Evolutionary conservation across 2,888 invertebrate genomes (phyloP), one percentile per base, ranked within the genome.

Genomic region (Beris chalybata): DNA sequence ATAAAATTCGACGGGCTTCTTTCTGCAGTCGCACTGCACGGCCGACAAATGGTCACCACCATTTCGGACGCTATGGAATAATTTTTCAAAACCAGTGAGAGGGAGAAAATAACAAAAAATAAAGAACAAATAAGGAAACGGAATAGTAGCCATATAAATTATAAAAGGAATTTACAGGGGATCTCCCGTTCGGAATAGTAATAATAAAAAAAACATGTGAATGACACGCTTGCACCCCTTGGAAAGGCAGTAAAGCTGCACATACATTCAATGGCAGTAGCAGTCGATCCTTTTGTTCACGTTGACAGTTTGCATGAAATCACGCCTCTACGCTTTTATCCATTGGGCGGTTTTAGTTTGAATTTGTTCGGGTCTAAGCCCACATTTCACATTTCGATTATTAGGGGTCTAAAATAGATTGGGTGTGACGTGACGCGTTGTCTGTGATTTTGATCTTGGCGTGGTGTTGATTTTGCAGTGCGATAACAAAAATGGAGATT

Each of bases 241-340:
- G 13, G 31, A 2, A 11, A 22, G 30, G 9, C 29, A 32, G 29
- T 22, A 22, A 22, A 22, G 22, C 22, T 22, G 22, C 22, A 22
- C 22, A 22, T 22, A 22, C 22, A 22, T 22, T 22, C 22, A 22
- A 22, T 22, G 22, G 22, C 22, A 22, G 56, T 50, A 50, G 61
- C 61, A 50, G 61, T 52, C 38, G 31, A 43, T 61, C 52, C 61
- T 61, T 61, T 61, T 61, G 61, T 61, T 50, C 32, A 50, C 22
- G 61, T 61, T 61, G 61, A 61, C 61, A 61, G 61, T 61, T 61
- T 50, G 61, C 61, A 61, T 38, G 50, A 32, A 50, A 61, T 32
- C 61, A 61, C 61, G 61, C 61, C 61, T 61, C 50, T 61, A 32
- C 50, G 50, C 38, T 61, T 61, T 61, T 38, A 52, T 61, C 13